A percentile compares a stretch with the other conserved stretches of the same genome.
These are phyloP conservation scores for Morus bassanus DNA, from an alignment of 2,797 vertebrate genomes.

Conservation along the genomic window DNA sequence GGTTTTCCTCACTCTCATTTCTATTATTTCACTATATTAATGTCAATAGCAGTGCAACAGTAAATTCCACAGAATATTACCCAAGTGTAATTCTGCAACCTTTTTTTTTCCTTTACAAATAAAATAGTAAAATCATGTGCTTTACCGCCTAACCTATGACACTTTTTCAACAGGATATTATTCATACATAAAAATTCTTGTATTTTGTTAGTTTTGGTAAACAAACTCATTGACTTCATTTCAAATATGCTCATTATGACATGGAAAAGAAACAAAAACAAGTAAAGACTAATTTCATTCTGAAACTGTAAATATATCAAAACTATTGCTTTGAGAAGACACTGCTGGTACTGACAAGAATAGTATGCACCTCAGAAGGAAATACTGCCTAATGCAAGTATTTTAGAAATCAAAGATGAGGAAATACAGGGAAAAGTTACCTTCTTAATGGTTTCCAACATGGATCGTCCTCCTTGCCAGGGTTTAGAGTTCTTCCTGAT, in stretches of 20 bases:
- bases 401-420: not conserved
- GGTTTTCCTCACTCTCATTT: not conserved
- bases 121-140: not conserved
- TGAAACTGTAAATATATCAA: not conserved
- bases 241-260: not conserved
- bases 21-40: not conserved
- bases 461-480: slow-evolving; percentile 97
- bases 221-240: not conserved
- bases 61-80: not conserved
- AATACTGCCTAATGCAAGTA: not conserved
- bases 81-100: not conserved
- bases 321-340: not conserved
- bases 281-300: not conserved
- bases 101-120: not conserved
- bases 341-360: not conserved
- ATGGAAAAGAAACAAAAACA: not conserved
- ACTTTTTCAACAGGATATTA: not conserved
- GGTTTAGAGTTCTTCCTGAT: slow-evolving; percentile 97
- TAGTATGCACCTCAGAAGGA: not conserved
- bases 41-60: not conserved
- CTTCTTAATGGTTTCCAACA: slow-evolving; percentile 99
- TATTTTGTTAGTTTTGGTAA: not conserved
- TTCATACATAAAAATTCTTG: not conserved
- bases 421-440: slow-evolving; percentile 66
- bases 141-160: not conserved